A percentile compares a stretch with the other conserved stretches of the same genome.
phyloP scores from a whole-genome alignment of 2,113 vertebrate genomes.

The Etia nguti region DNA sequence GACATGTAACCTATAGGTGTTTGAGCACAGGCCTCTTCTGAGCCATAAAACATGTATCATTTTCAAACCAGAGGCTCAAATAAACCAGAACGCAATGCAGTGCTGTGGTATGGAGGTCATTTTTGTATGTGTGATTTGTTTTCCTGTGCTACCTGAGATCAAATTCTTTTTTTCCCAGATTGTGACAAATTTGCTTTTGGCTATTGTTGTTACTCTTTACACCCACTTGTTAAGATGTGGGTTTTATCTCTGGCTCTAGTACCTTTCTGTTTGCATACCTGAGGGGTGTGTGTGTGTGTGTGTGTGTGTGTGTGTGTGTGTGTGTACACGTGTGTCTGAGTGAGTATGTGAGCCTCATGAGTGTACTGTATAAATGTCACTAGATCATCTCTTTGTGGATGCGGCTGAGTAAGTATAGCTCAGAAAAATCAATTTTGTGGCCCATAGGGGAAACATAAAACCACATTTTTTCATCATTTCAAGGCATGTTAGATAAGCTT shows the following conservation, averaged over 20 bases:
- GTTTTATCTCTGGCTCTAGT: not conserved
- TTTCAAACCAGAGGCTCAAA: not conserved
- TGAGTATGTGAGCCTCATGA: slow-evolving; percentile 17
- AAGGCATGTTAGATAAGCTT: slow-evolving; percentile 20
- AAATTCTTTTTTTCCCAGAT: not conserved
- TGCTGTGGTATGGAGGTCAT: not conserved
- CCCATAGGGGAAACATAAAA: slow-evolving; percentile 47
- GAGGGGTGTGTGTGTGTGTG: not conserved
- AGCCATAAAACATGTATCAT: not conserved
- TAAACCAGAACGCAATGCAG: not conserved
- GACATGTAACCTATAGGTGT: not conserved
- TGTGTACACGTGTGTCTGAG: not conserved
- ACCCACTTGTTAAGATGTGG: slow-evolving; percentile 4
- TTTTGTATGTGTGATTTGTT: slow-evolving; percentile 30
- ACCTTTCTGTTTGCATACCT: not conserved
- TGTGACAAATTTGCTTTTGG: slow-evolving; percentile 18
- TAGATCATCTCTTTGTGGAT: slow-evolving; percentile 53
- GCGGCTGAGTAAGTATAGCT: slow-evolving; percentile 42
- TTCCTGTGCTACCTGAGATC: slow-evolving; percentile 14
- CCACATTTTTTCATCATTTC: slow-evolving; percentile 5
- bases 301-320: not conserved
- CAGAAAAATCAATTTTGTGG: slow-evolving; percentile 50
- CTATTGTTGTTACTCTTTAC: slow-evolving; percentile 7
- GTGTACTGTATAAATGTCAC: slow-evolving; percentile 41
- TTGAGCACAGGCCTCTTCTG: not conserved